Percentiles rank a stretch among this genome's conserved stretches.
Conservation (phyloP, 2,797 vertebrate species). For the Synaphobranchus kaupii region DNA sequence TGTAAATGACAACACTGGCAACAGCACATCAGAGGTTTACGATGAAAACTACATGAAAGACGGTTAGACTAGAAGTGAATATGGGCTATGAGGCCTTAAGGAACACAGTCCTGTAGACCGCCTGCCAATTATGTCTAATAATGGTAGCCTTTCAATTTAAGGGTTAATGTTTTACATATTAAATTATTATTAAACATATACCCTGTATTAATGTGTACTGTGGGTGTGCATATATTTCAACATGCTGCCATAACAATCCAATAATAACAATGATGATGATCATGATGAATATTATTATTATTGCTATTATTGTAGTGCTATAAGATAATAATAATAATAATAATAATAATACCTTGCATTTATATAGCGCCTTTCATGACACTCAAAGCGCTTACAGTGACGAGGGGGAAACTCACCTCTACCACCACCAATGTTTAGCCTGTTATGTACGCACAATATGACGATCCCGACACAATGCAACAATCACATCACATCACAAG, state of each 20-base stretch:
- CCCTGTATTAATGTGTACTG: too few relatives aligned
- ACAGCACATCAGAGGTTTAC: slow-evolving; percentile 1
- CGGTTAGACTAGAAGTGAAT: not conserved
- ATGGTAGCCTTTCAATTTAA: not conserved
- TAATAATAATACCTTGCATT: too few relatives aligned
- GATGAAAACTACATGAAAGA: slow-evolving; percentile 9
- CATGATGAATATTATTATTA: not conserved
- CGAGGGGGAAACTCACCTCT: too few relatives aligned
- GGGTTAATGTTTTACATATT: not conserved
- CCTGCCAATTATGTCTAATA: not conserved
- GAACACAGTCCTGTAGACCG: not conserved
- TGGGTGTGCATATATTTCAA: not conserved
- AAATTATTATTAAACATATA: too few relatives aligned
- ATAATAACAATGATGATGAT: not conserved
- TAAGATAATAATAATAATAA: too few relatives aligned
- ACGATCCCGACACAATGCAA: too few relatives aligned
- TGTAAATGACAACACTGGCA: slow-evolving; percentile 31
- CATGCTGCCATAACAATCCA: not conserved
- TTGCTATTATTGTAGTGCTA: not conserved
- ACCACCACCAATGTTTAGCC: too few relatives aligned
- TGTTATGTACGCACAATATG: too few relatives aligned
- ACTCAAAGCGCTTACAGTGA: too few relatives aligned
- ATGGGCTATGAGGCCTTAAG: not conserved
- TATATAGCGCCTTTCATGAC: too few relatives aligned
- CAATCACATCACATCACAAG: too few relatives aligned